Conservation (phyloP, 2,888 invertebrate species). For the Campaea margaritaria region DNA sequence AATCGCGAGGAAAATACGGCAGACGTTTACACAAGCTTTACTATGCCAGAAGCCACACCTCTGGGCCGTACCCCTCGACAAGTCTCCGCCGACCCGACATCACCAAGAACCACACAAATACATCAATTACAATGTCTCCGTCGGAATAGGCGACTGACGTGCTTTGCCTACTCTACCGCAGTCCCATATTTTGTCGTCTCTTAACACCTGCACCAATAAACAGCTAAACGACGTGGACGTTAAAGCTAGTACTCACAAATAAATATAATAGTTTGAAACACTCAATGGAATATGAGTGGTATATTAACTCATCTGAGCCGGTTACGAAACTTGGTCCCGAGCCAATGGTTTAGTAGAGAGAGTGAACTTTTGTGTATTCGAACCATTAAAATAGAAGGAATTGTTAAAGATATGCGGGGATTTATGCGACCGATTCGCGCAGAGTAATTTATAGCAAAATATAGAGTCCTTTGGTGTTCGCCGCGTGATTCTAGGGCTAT, state of each 20-base stretch:
- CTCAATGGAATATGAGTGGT: conserved; percentile 37
- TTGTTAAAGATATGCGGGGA: conserved; percentile 30
- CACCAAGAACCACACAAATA: not conserved
- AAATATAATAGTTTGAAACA: conserved; percentile 31
- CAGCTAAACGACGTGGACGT: conserved; percentile 27
- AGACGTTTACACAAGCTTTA: conserved; percentile 1
- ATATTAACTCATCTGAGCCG: conserved; percentile 32
- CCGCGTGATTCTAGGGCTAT: conserved; percentile 13
- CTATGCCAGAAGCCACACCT: conserved; percentile 28
- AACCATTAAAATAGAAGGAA: conserved; percentile 33
- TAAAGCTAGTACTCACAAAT: conserved; percentile 23
- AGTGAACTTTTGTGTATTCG: conserved; percentile 32
- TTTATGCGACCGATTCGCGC: conserved; percentile 35
- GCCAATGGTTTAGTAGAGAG: conserved; percentile 29
- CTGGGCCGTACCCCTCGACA: conserved; percentile 7
- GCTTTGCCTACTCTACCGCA: conserved; percentile 1
- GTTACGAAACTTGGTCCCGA: conserved; percentile 39
- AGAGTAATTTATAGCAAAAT: conserved; percentile 32
- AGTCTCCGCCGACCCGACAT: not conserved
- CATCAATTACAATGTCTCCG: not conserved
- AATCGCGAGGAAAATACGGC: conserved; percentile 4
- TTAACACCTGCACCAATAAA: conserved; percentile 29
- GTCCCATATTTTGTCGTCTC: conserved; percentile 14
- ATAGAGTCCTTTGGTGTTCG: conserved; percentile 29
- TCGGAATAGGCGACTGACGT: not conserved